These are phyloP conservation scores for Ichneumon xanthorius DNA, from an alignment of 2,888 invertebrate genomes.

Conservation along the genomic window DNA sequence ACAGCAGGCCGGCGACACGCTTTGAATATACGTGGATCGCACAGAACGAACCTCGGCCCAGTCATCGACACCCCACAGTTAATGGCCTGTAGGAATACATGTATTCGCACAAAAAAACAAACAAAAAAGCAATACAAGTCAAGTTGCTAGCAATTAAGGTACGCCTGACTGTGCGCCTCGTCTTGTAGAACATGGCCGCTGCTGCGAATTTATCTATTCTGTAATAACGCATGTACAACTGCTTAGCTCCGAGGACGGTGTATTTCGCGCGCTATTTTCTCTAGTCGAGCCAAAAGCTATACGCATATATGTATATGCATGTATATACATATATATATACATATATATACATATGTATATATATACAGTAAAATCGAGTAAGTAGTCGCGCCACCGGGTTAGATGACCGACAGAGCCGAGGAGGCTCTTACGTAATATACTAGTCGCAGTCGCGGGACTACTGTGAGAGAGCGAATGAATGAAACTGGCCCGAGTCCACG, in stretches of 20 bases:
- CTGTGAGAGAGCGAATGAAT: constrained; percentile 75
- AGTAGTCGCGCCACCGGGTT: constrained; percentile 56
- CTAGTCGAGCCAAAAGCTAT: not conserved
- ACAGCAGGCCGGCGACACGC: constrained; percentile 65
- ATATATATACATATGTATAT: not conserved
- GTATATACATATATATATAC: not conserved
- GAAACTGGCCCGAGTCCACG: constrained; percentile 80
- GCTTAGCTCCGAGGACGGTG: not conserved
- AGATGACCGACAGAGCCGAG: constrained; percentile 63
- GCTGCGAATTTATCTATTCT: not conserved
- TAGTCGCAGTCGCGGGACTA: constrained; percentile 21
- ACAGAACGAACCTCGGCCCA: not conserved
- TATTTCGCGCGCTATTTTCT: not conserved
- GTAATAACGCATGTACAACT: not conserved
- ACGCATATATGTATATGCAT: not conserved
- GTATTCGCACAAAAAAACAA: not conserved
- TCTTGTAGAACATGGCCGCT: not conserved
- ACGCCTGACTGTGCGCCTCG: not conserved
- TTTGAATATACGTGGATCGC: constrained; percentile 65
- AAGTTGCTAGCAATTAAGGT: not conserved
- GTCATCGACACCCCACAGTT: constrained; percentile 6
- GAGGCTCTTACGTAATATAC: constrained; percentile 40
- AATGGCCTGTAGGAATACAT: not conserved
- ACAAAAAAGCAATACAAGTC: not conserved
- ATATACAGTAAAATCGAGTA: not conserved